These are phyloP conservation scores for Eleginops maclovinus DNA, from an alignment of 2,113 vertebrate genomes.

Conservation along the genomic window DNA sequence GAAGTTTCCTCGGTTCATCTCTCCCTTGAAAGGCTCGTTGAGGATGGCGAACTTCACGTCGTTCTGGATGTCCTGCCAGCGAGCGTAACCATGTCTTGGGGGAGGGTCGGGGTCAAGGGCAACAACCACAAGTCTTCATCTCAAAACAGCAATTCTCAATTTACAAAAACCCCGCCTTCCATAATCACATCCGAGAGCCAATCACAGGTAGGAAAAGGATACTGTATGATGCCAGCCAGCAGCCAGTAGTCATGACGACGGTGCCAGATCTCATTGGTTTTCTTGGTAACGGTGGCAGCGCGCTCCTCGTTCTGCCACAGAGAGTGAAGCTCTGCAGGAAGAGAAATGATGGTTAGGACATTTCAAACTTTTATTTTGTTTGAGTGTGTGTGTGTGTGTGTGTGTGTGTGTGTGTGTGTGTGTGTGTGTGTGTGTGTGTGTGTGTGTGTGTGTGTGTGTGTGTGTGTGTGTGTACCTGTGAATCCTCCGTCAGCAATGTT, in stretches of 20 bases:
- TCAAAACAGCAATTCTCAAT: background rate
- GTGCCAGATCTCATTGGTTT: constrained; percentile 99
- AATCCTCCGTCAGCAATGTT: constrained; percentile 99
- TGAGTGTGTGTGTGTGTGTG: background rate
- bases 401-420: background rate
- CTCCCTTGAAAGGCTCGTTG: constrained; percentile 98
- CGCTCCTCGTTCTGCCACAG: constrained; percentile 98
- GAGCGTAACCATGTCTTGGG: constrained; percentile 95
- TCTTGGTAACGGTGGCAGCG: constrained; percentile 97
- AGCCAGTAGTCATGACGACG: constrained; percentile 99
- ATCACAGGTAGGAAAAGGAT: constrained; percentile 85
- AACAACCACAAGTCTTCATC: background rate
- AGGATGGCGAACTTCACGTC: constrained; percentile 97
- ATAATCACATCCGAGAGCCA: background rate
- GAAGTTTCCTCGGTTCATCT: constrained; percentile 98
- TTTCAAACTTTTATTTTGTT: background rate
- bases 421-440: background rate
- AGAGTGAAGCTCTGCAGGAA: constrained; percentile 91
- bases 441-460: background rate
- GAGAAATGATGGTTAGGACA: background rate
- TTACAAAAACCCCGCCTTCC: background rate
- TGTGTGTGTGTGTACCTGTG: constrained; percentile 84
- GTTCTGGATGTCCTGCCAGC: constrained; percentile 99
- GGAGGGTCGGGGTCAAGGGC: constrained; percentile 80
- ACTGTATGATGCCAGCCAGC: constrained; percentile 98